Evolutionary conservation across 2,797 vertebrate species (phyloP).

Genomic region (Chrysocyon brachyurus): DNA sequence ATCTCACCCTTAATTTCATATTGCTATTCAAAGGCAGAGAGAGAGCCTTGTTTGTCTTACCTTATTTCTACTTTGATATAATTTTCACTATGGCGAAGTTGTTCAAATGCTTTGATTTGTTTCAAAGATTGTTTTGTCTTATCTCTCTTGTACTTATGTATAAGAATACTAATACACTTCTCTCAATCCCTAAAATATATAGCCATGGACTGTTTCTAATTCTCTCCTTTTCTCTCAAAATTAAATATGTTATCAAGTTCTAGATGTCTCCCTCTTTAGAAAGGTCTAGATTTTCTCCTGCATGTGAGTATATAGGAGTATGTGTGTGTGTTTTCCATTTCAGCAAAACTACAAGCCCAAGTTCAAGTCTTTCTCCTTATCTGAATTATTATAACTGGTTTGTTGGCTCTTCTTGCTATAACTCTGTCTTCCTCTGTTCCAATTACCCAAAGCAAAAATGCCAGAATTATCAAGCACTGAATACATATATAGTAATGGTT

Average conservation of each 20-base stretch:
- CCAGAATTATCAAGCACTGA: background rate
- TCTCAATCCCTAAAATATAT: background rate
- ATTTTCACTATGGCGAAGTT: slow-evolving; percentile 36
- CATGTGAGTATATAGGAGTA: background rate
- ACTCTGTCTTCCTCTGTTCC: background rate
- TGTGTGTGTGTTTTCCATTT: background rate
- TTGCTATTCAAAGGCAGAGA: slow-evolving; percentile 48
- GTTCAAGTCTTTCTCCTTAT: background rate
- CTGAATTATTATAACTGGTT: background rate
- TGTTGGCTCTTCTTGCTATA: background rate
- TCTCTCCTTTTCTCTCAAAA: background rate
- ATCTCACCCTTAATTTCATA: slow-evolving; percentile 72
- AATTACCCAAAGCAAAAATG: background rate
- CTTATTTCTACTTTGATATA: slow-evolving; percentile 47
- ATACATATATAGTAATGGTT: background rate
- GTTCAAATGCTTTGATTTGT: slow-evolving; percentile 43
- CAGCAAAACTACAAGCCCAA: background rate
- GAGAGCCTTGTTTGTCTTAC: background rate
- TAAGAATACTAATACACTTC: background rate
- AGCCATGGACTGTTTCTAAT: background rate
- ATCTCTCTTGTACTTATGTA: background rate
- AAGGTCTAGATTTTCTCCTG: background rate
- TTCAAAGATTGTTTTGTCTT: slow-evolving; percentile 29
- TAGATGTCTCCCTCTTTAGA: background rate
- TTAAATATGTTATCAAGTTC: background rate